Percentiles rank a stretch among this genome's conserved stretches.
Conservation (phyloP, 2,797 vertebrate species). For the Muraenolepis orangiensis region DNA sequence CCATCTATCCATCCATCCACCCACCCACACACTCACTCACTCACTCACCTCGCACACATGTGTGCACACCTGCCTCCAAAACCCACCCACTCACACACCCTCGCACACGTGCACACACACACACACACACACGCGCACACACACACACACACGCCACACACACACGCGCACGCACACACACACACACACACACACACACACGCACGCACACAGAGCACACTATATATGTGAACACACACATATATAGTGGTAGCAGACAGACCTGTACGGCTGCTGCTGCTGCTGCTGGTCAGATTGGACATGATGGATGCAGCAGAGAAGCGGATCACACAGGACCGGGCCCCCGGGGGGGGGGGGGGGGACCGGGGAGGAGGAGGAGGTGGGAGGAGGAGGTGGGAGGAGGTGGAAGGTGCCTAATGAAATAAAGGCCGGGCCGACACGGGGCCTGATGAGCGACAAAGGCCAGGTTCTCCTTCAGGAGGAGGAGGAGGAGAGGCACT, state of each 20-base stretch:
- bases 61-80: too few relatives aligned
- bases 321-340: conserved; percentile 29
- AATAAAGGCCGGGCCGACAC: conserved; percentile 36
- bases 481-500: conserved; percentile 1
- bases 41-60: not conserved
- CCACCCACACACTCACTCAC: not conserved
- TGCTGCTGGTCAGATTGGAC: conserved; percentile 20
- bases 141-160: too few relatives aligned
- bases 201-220: not conserved
- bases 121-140: not conserved
- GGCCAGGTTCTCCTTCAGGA: conserved; percentile 29
- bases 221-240: conserved; percentile 1
- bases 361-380: conserved; percentile 18
- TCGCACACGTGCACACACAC: not conserved
- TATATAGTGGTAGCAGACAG: not conserved
- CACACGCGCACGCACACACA: too few relatives aligned
- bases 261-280: too few relatives aligned
- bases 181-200: not conserved
- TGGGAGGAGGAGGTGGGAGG: conserved; percentile 16
- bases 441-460: conserved; percentile 28
- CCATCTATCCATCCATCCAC: too few relatives aligned
- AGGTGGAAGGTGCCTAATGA: conserved; percentile 32
- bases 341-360: conserved; percentile 14
- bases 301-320: conserved; percentile 52
- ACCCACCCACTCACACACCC: too few relatives aligned